Base-by-base conservation (phyloP, 2,797 vertebrate species). In the Spea hammondii region DNA sequence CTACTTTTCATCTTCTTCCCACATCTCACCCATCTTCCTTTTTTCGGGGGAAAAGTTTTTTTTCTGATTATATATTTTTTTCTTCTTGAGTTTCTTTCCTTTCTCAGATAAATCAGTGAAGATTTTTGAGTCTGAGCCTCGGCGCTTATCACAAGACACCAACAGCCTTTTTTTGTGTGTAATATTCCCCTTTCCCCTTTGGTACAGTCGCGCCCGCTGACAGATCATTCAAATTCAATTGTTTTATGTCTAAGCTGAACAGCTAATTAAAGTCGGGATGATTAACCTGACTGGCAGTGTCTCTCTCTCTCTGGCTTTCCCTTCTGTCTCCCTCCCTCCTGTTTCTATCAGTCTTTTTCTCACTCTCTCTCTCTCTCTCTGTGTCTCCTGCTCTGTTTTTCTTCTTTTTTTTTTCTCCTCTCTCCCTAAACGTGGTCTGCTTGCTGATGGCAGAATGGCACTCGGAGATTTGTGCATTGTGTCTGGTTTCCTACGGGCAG, bases 401-500 rank as follows among this genome's bases (percentile, higher is more conserved):
- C 57, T 46, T 7, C 71, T 47, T 83, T 47, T 90, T 88, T 85
- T 80, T 74, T 65, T 68, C 85, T 84, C 88, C 90, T 86, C 88
- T 90, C 91, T 91, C 91, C 90, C 90, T 92, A 91, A 92, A 92
- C 91, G 92, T 93, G 92, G 92, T 92, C 92, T 93, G 97, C 95
- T 95, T 98, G 96, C 93, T 95, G 93, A 95, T 95, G 92, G 93
- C 93, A 93, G 94, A 94, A 95, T 95, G 93, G 92, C 92, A 95
- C 92, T 94, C 92, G 93, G 94, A 94, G 95, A 94, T 95, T 95
- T 94, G 94, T 96, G 95, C 95, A 96, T 97, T 97, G 95, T 98
- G 95, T 98, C 96, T 97, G 96, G 94, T 96, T 95, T 96, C 95
- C 94, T 95, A 94, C 95, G 95, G 95, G 95, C 95, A 94, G 95